These are phyloP conservation scores for Blastomussa wellsi DNA, from an alignment of 92 coral and sea anemone species.

Conservation along the genomic window DNA sequence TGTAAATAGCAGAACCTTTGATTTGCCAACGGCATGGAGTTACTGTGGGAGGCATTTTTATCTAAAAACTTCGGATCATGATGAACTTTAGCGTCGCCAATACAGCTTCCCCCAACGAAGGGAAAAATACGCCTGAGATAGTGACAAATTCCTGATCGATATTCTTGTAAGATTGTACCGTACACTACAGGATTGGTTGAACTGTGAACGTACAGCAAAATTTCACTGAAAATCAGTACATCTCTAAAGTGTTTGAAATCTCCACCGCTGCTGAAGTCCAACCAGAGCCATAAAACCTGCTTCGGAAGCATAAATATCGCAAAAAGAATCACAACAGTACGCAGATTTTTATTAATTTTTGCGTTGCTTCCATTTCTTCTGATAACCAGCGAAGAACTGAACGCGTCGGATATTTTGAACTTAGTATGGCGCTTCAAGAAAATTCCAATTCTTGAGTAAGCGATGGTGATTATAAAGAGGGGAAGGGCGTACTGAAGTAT, in stretches of 20 bases:
- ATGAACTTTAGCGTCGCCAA: background rate
- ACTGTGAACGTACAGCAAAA: conserved; percentile 80
- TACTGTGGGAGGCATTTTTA: background rate
- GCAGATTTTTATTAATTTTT: conserved; percentile 71
- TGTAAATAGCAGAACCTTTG: background rate
- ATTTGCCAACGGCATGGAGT: background rate
- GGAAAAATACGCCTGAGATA: conserved; percentile 47
- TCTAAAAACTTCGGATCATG: background rate
- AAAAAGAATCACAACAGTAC: conserved; percentile 64
- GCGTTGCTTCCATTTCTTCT: conserved; percentile 51
- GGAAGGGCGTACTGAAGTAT: conserved; percentile 70
- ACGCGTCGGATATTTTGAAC: conserved; percentile 16
- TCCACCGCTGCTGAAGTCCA: conserved; percentile 72
- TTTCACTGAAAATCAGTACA: conserved; percentile 63
- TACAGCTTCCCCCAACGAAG: conserved; percentile 15
- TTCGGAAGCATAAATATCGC: conserved; percentile 78
- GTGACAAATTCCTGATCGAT: conserved; percentile 62
- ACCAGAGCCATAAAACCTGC: conserved; percentile 81
- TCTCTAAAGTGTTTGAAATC: conserved; percentile 48
- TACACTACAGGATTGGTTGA: conserved; percentile 77
- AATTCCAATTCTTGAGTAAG: conserved; percentile 66
- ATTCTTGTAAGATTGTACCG: conserved; percentile 74
- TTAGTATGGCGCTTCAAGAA: conserved; percentile 48
- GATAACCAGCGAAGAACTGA: conserved; percentile 11
- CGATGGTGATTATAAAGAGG: conserved; percentile 64